Percentiles rank a stretch among this genome's conserved stretches.
Conservation (phyloP, 2,113 vertebrate genomes). For the Hippocampus abdominalis region DNA sequence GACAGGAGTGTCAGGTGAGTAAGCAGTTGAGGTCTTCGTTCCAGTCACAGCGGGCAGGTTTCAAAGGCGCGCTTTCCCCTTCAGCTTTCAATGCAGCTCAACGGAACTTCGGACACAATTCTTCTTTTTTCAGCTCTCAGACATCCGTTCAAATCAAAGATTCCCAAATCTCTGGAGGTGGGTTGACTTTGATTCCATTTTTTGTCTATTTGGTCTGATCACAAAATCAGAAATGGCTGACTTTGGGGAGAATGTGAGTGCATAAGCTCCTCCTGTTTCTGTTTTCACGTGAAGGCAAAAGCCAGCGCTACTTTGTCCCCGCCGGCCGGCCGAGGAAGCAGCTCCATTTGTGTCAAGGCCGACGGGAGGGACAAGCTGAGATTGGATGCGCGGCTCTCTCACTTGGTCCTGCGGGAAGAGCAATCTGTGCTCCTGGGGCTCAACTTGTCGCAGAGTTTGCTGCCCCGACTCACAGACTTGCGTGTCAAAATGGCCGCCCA, state of each 20-base stretch:
- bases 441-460: slow-evolving; percentile 69
- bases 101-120: slow-evolving; percentile 51
- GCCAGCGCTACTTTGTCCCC: slow-evolving; percentile 42
- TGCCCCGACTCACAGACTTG: slow-evolving; percentile 50
- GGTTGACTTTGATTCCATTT: neutral
- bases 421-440: slow-evolving; percentile 47
- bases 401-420: slow-evolving; percentile 41
- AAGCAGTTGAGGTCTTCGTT: slow-evolving; percentile 31
- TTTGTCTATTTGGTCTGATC: neutral
- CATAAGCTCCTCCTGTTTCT: neutral
- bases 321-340: slow-evolving; percentile 46
- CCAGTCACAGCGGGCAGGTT: neutral
- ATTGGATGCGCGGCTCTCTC: slow-evolving; percentile 62
- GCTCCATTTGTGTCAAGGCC: slow-evolving; percentile 63
- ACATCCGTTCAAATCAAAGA: slow-evolving; percentile 58
- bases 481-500: slow-evolving; percentile 69
- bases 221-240: no score
- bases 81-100: slow-evolving; percentile 64
- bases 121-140: slow-evolving; percentile 57
- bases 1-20: slow-evolving; percentile 74
- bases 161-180: slow-evolving; percentile 69
- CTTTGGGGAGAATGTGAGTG: no score
- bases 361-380: slow-evolving; percentile 59
- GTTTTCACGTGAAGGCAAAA: slow-evolving; percentile 61
- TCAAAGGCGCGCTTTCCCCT: neutral